Evolutionary conservation across 2,797 vertebrate genomes (phyloP).

Genomic region (Apodemus agrarius): DNA sequence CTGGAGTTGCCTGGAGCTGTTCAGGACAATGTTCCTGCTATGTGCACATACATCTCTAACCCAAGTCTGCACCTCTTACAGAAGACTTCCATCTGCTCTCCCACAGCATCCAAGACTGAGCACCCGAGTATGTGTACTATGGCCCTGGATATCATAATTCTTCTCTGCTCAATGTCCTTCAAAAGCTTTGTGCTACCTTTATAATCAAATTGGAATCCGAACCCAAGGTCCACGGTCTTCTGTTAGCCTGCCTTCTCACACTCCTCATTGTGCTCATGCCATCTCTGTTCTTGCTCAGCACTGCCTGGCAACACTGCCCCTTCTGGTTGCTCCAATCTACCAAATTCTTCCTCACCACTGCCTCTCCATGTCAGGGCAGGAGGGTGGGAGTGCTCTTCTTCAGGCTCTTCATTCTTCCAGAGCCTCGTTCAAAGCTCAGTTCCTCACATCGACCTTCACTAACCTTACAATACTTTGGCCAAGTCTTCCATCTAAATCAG

Average conservation of each 20-base stretch:
- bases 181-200: background rate
- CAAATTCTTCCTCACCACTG: background rate
- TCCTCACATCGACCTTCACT: background rate
- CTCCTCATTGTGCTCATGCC: background rate
- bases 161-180: background rate
- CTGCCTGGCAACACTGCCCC: background rate
- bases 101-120: background rate
- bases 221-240: background rate
- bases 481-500: background rate
- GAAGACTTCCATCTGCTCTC: background rate
- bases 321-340: background rate
- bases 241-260: background rate
- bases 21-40: background rate
- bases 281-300: rapidly evolving
- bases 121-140: background rate
- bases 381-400: background rate
- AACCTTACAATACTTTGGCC: background rate
- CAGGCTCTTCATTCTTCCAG: background rate
- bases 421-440: background rate
- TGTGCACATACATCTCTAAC: background rate
- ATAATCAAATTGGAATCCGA: background rate
- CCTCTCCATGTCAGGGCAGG: background rate
- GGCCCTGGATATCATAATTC: background rate
- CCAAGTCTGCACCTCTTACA: background rate
- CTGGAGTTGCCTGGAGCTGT: background rate